Conservation (phyloP, 2,888 invertebrate species). For the Phaonia tiefii region DNA sequence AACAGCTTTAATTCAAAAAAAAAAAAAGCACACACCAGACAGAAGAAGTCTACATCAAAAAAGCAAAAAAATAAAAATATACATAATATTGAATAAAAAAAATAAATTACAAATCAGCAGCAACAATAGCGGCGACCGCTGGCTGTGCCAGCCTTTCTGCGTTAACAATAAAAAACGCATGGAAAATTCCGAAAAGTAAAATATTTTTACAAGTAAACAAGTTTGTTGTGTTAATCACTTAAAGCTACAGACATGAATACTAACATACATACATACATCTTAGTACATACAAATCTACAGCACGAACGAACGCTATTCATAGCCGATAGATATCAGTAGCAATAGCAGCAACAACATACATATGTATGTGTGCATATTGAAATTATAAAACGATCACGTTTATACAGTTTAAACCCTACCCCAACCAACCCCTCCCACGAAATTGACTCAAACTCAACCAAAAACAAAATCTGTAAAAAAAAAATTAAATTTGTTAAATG, state of each 20-base stretch:
- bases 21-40: constrained; percentile 36
- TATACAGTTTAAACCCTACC: constrained; percentile 39
- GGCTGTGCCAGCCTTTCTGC: constrained; percentile 14
- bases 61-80: constrained; percentile 5
- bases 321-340: background rate
- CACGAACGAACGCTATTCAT: background rate
- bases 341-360: background rate
- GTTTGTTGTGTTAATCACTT: constrained; percentile 42
- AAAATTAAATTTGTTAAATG: background rate
- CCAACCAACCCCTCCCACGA: too few species aligned
- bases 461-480: constrained; percentile 25
- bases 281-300: background rate
- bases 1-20: constrained; percentile 30
- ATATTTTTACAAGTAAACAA: constrained; percentile 65
- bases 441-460: constrained; percentile 20
- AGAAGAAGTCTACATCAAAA: constrained; percentile 31
- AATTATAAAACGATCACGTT: constrained; percentile 63
- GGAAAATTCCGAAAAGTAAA: constrained; percentile 70
- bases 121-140: constrained; percentile 29
- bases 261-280: constrained; percentile 21
- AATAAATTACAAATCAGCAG: constrained; percentile 37
- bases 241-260: background rate
- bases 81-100: constrained; percentile 36
- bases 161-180: constrained; percentile 58
- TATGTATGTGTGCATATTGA: constrained; percentile 16